Evolutionary conservation across 2,113 vertebrate species (phyloP).

Genomic region (Phalacrocorax brasilianus): DNA sequence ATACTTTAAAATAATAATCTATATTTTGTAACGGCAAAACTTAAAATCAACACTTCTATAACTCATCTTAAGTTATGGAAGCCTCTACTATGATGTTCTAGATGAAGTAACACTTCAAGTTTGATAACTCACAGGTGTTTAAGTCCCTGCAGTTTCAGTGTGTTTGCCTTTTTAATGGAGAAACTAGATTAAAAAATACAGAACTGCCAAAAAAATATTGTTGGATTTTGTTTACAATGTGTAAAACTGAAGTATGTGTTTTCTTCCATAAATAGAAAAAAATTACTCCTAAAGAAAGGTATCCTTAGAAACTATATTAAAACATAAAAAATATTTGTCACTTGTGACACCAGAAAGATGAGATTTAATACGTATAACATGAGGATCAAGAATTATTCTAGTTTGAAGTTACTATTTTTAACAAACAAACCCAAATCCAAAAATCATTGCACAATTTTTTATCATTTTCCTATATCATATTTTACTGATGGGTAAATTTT

Average conservation of each 20-base stretch:
- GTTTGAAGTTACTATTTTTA: not conserved
- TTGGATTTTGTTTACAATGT: not conserved
- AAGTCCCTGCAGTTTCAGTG: not conserved
- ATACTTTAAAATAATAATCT: not conserved
- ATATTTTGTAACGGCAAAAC: not conserved
- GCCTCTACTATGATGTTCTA: not conserved
- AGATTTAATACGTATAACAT: not conserved
- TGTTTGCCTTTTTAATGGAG: not conserved
- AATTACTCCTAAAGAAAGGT: not conserved
- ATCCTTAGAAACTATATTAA: not conserved
- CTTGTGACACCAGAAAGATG: not conserved
- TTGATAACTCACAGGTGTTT: not conserved
- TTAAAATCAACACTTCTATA: not conserved
- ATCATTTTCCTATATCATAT: not conserved
- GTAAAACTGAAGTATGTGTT: not conserved
- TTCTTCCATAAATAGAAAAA: not conserved
- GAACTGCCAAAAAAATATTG: not conserved
- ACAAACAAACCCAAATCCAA: not conserved
- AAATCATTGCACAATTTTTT: not conserved
- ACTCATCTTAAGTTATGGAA: not conserved
- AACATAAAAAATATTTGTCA: not conserved
- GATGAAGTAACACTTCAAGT: not conserved
- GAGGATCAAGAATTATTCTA: not conserved
- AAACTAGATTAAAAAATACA: not conserved
- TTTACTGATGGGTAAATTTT: not conserved